Evolutionary conservation across 37 sponge, comb jelly and placozoan genomes (phyloP).

Genomic region (Axinella damicornis): DNA sequence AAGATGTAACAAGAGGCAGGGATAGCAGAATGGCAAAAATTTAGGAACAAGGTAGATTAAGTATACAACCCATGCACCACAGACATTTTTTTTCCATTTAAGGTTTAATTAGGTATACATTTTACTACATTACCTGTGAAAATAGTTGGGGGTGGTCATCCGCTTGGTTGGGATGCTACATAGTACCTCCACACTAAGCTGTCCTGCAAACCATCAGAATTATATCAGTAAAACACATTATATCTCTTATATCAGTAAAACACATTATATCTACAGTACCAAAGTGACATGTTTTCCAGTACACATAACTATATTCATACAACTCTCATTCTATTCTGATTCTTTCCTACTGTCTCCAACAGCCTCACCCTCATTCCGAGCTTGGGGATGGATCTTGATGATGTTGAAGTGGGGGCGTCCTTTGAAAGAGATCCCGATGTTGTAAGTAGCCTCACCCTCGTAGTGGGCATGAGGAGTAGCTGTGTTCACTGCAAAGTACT

Average conservation of each 20-base stretch:
- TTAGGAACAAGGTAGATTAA: no score
- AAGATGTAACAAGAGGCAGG: no score
- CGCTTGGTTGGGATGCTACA: conserved; percentile 9
- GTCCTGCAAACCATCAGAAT: neutral
- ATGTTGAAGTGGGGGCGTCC: neutral
- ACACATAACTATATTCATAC: no score
- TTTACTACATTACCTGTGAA: conserved; percentile 26
- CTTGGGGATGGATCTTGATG: conserved; percentile 2
- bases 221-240: neutral
- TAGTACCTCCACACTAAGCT: neutral
- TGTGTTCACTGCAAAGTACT: conserved; percentile 34
- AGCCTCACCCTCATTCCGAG: neutral
- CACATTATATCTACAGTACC: no score
- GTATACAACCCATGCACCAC: no score
- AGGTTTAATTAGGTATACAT: no score
- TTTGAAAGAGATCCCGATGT: conserved; percentile 14
- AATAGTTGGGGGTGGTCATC: neutral
- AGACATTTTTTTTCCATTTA: no score
- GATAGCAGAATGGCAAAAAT: no score
- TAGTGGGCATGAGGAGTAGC: conserved; percentile 42
- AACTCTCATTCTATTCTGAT: no score
- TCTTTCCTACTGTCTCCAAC: no score
- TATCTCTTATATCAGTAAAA: neutral
- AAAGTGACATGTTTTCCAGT: no score
- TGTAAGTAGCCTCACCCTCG: conserved; percentile 37